Evolutionary conservation across 2,888 invertebrate genomes (phyloP), one percentile per base, ranked within the genome.

Genomic region (Drosophila tripunctata): DNA sequence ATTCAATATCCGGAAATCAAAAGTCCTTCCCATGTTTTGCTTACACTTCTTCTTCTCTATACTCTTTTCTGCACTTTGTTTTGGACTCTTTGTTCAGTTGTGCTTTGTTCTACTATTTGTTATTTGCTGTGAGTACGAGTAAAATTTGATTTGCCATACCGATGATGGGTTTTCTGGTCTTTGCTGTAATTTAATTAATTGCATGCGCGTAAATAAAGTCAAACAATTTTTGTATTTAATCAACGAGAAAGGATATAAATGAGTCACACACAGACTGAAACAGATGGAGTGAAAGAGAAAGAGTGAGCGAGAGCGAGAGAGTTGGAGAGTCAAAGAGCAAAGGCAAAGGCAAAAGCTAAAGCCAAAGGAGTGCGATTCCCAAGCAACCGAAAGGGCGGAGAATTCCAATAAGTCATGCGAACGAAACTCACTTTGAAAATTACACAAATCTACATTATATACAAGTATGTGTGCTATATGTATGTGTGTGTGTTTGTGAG

Each of bases 141-240:
- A 21, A 45, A 33, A 36, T 36, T 48, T 48, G 48, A 48, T 48
- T 48, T 24, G 35, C 2, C 22, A 5, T 24, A 2, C 36, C 17
- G 48, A 8, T 21, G 14, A 33, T 47, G 67, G 51, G 56, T 64
- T 50, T 64, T 50, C 45, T 43, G 44, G n/a, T n/a, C n/a, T 48
- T 47, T 19, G 55, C 50, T 48, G 69, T 81, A 81, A 84, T 84
- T 81, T 72, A 73, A 78, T 78, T 81, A 87, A 87, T 84, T 78
- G 82, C 72, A 70, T 69, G 72, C 67, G 64, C 63, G 72, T 58
- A 78, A 83, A 68, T 69, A 71, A 71, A 78, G 74, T 65, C 78
- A 78, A 84, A 73, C 77, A 73, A 68, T 78, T 86, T 78, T 63
- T 65, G 65, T 75, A 87, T 86, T 84, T 77, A 83, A 81, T 81